Base-by-base conservation (phyloP, 2,113 vertebrate species). In the Coptodon bakossiorum region DNA sequence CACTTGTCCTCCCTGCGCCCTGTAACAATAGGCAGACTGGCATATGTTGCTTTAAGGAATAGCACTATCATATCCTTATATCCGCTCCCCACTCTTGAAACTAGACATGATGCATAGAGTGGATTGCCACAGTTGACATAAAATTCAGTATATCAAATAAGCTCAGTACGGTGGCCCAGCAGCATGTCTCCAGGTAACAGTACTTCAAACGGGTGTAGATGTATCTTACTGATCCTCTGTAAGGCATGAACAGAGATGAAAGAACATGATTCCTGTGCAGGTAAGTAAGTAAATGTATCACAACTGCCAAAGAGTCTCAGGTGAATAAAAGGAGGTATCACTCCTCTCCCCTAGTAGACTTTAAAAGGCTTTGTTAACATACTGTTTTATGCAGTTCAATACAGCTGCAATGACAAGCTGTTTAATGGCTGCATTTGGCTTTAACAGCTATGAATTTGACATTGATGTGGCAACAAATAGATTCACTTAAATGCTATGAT, bases 81-180 rank as follows among this genome's bases (percentile, higher is more conserved):
- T 92, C 90, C 61, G 78, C 50, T 85, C 80, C 24, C 83, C 6
- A 36, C 76, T 34, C 90, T 90, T 43, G 57, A 87, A 93, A 92
- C 79, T 45, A 89, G 91, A 92, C 88, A 84, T 95, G 93, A 95
- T 95, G 90, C 94, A 95, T 93, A 80, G 92, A 89, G 88, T 31
- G 86, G 82, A 91, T 90, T 86, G 88, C 85, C 88, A 86, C 81
- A 90, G 87, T 73, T 93, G 95, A 94, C 95, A 95, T 89, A 81
- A 89, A 90, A 93, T 84, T 88, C 94, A 86, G 83, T 95, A 84
- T 88, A 95, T 95, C 92, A 95, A 93, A 94, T 94, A 92, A 94
- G 85, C 89, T 91, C 84, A 68, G 91, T 71, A 78, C 34, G 17
- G 83, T 31, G 50, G 89, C 90, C 89, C 86, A 56, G 94, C 80